These are phyloP conservation scores for Fissipunctia ypsillon DNA, from an alignment of 2,888 invertebrate genomes.

Conservation along the genomic window DNA sequence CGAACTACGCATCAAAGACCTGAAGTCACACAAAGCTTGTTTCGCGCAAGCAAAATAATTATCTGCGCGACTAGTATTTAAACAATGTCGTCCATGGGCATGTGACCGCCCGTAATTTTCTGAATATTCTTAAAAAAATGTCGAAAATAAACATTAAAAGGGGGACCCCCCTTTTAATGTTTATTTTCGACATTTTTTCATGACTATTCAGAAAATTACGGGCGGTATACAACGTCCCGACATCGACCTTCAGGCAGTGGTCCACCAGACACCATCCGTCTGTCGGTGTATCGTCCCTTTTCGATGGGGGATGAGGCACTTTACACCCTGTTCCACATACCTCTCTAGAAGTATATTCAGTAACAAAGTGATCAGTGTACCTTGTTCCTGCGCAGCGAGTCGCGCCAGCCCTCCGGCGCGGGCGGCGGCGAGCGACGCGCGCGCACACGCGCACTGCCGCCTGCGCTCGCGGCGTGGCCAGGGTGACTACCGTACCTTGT, in stretches of 20 bases:
- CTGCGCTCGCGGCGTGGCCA: no score
- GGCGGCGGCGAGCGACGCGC: constrained; percentile 6
- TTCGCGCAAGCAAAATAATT: no score
- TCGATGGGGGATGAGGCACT: background rate
- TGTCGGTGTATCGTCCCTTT: background rate
- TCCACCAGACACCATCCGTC: background rate
- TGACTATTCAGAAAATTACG: no score
- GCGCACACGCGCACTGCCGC: background rate
- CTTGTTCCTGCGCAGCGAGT: constrained; percentile 89
- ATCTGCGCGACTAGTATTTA: background rate
- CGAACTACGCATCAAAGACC: no score
- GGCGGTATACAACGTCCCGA: background rate
- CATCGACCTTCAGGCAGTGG: background rate
- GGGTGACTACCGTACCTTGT: no score
- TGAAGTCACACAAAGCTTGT: no score
- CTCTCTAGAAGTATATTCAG: background rate
- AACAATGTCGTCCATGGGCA: no score
- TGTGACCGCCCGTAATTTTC: no score
- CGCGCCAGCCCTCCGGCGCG: constrained; percentile 87
- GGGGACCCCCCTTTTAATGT: no score
- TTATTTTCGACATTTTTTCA: no score
- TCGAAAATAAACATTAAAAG: no score
- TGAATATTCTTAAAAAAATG: no score
- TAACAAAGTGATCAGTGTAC: constrained; percentile 52
- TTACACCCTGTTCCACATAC: background rate